Conservation (phyloP, 1,140 invertebrate genomes). For the Temnothorax curvispinosus region DNA sequence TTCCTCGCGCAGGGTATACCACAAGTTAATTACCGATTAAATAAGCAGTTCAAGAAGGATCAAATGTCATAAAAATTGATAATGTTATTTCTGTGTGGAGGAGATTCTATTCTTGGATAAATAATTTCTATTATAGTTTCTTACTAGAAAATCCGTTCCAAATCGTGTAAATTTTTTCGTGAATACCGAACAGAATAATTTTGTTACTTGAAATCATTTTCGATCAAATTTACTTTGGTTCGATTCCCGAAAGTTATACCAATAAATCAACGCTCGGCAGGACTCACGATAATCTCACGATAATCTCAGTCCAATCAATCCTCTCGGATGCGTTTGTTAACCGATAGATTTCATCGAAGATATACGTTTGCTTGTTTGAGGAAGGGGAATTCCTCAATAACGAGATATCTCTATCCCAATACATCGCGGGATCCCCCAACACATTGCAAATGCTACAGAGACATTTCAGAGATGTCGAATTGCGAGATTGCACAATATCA, state of each 20-base stretch:
- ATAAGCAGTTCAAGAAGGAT: slow-evolving; percentile 27
- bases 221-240: not conserved
- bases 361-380: not conserved
- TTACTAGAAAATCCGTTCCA: not conserved
- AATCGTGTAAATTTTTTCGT: not conserved
- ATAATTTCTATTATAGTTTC: not conserved
- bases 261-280: not conserved
- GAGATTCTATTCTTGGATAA: not conserved
- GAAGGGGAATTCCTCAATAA: not conserved
- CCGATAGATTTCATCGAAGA: not conserved
- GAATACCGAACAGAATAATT: not conserved
- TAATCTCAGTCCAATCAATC: not conserved
- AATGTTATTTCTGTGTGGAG: not conserved
- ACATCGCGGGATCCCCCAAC: not conserved
- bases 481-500: not conserved
- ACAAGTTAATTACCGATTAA: slow-evolving; percentile 31
- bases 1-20: not conserved
- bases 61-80: not conserved
- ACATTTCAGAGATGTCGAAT: not conserved
- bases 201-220: not conserved
- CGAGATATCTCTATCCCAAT: not conserved
- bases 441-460: not conserved
- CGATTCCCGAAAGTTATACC: not conserved
- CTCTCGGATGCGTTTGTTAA: not conserved
- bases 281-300: not conserved